Evolutionary conservation across 2,113 vertebrate genomes (phyloP), one percentile per base, ranked within the genome.

Genomic region (Copsychus sechellarum): DNA sequence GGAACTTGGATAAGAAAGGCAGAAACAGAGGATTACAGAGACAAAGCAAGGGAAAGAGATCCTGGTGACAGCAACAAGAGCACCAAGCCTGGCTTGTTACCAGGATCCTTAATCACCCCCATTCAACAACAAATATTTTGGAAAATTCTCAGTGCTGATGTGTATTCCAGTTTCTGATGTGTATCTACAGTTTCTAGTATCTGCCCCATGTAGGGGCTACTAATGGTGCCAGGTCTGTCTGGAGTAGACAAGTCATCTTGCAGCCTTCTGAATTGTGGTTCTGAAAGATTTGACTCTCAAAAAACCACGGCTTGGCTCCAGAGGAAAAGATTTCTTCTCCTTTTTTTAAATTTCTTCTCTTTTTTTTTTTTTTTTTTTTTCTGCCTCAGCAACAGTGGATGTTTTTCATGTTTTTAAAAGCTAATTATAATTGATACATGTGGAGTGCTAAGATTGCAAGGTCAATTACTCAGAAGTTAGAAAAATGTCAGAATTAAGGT

Each of bases 401-500:
- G 69, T 86, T 93, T 88, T 62, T 47, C 17, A 43, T 62, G 62
- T 57, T 96, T 95, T 95, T 88, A 83, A 80, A 81, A 93, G 76
- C 64, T 94, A 93, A 96, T 95, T 95, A 90, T 88, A 96, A 92
- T 77, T 95, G 90, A 94, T 97, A 77, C 50, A 90, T 66, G 54
- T 88, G 62, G 81, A 96, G 76, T 66, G 47, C 89, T 90, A 51
- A 74, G 6, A 90, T 88, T 96, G 90, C 62, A 94, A 94, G 96
- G 96, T 96, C 95, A 97, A 95, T 96, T 96, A 86, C 67, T 88
- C 86, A 94, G 88, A 94, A 83, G 82, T 96, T 93, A 95, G 79
- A 95, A 94, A 94, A 96, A 95, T 93, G 71, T 94, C 95, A 96
- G 90, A 93, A 93, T 83, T 95, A 93, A 95, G 67, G 85, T 92